phyloP scores from a whole-genome alignment of 2,797 vertebrate species.

The Oophaga sylvatica region DNA sequence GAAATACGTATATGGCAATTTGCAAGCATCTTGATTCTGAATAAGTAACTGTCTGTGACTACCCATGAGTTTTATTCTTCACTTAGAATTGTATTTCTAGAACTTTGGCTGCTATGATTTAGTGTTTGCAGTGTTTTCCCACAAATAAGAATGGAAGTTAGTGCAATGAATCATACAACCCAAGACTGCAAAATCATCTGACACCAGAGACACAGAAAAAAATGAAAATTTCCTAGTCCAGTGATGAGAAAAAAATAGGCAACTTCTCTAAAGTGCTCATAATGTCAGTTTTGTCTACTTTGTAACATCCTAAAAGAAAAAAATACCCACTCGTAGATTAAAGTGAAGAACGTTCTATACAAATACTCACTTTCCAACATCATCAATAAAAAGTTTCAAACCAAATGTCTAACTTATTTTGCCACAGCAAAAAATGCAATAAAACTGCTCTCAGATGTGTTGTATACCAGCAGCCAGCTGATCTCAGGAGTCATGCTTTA shows the following conservation, averaged over 20 bases:
- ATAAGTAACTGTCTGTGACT: not conserved
- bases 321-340: constrained; percentile 38
- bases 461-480: constrained; percentile 27
- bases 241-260: constrained; percentile 52
- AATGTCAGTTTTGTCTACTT: constrained; percentile 29
- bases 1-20: not conserved
- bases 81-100: constrained; percentile 10
- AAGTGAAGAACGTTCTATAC: constrained; percentile 21
- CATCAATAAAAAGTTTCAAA: constrained; percentile 57
- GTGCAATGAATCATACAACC: constrained; percentile 52
- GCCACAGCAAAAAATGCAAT: constrained; percentile 41
- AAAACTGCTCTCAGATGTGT: constrained; percentile 30
- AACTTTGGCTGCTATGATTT: constrained; percentile 31
- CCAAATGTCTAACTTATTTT: constrained; percentile 54
- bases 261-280: constrained; percentile 45
- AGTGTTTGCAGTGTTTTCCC: constrained; percentile 44
- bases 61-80: not conserved
- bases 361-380: constrained; percentile 33
- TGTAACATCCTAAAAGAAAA: constrained; percentile 37
- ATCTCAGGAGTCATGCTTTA: constrained; percentile 31
- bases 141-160: constrained; percentile 10
- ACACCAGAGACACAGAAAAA: constrained; percentile 39
- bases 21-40: not conserved
- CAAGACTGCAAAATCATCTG: constrained; percentile 47
- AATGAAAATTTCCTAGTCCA: constrained; percentile 36